Percentiles rank a stretch among this genome's conserved stretches.
Evolutionary conservation across 1,140 invertebrate species (phyloP).

Genomic region (Bactericera cockerelli): DNA sequence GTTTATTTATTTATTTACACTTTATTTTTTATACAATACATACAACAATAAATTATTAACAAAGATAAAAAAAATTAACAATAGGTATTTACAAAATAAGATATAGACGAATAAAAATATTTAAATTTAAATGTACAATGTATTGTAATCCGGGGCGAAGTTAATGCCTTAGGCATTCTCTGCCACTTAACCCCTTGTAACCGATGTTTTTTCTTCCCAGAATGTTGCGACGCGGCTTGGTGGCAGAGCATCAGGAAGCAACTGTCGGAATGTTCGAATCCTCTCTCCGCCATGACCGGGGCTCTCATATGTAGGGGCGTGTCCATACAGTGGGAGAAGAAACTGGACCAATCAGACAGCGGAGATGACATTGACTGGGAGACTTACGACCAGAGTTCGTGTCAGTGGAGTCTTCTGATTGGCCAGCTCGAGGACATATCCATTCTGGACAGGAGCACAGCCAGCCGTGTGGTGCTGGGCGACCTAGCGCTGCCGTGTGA

Average conservation of each 20-base stretch:
- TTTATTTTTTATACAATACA: no score
- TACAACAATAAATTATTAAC: no score
- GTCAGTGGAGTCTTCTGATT: constrained; percentile 68
- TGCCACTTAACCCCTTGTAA: no score
- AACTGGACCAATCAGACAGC: constrained; percentile 6
- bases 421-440: constrained; percentile 80
- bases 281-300: constrained; percentile 52
- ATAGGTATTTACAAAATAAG: no score
- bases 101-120: no score
- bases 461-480: constrained; percentile 1
- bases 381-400: constrained; percentile 63
- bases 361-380: constrained; percentile 49
- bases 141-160: no score
- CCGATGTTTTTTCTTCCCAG: constrained; percentile 20
- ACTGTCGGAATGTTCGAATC: constrained; percentile 48
- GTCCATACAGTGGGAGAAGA: constrained; percentile 24
- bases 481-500: neutral
- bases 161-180: no score
- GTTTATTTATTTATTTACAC: no score
- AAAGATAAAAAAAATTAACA: no score
- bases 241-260: constrained; percentile 54
- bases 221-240: constrained; percentile 27
- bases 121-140: no score
- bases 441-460: constrained; percentile 33
- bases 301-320: constrained; percentile 60